phyloP scores from a whole-genome alignment of 2,113 vertebrate genomes.

The Serinus canaria region DNA sequence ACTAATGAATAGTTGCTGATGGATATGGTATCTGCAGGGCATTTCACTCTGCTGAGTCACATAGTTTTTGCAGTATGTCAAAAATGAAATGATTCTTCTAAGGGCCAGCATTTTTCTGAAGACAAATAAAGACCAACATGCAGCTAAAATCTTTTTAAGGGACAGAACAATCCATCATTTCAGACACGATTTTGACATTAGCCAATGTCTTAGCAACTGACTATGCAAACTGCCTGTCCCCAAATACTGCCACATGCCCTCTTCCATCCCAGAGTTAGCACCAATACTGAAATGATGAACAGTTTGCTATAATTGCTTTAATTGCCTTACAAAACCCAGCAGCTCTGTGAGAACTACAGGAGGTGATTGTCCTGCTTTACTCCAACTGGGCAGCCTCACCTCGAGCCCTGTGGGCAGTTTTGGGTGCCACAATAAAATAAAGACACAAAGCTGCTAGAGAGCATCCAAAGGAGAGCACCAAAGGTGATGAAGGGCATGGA shows the following conservation, averaged over 20 bases:
- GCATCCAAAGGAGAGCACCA: not conserved
- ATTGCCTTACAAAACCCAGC: not conserved
- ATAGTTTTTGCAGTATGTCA: constrained; percentile 30
- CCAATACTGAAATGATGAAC: not conserved
- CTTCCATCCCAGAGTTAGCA: not conserved
- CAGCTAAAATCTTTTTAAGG: not conserved
- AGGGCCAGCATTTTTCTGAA: constrained; percentile 19
- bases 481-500: not conserved
- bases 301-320: not conserved
- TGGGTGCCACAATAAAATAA: not conserved
- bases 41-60: constrained; percentile 1
- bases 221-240: not conserved
- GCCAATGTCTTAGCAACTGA: not conserved
- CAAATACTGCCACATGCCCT: not conserved
- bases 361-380: not conserved
- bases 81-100: constrained; percentile 53
- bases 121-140: constrained; percentile 5
- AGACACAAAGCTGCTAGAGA: not conserved
- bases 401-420: not conserved
- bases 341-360: not conserved
- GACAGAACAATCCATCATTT: constrained; percentile 19
- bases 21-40: not conserved
- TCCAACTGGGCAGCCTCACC: not conserved
- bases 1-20: constrained; percentile 2
- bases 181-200: not conserved